A percentile compares a stretch with the other conserved stretches of the same genome.
Evolutionary conservation across 2,113 vertebrate genomes (phyloP).

Genomic region (Chrysochloris asiatica): DNA sequence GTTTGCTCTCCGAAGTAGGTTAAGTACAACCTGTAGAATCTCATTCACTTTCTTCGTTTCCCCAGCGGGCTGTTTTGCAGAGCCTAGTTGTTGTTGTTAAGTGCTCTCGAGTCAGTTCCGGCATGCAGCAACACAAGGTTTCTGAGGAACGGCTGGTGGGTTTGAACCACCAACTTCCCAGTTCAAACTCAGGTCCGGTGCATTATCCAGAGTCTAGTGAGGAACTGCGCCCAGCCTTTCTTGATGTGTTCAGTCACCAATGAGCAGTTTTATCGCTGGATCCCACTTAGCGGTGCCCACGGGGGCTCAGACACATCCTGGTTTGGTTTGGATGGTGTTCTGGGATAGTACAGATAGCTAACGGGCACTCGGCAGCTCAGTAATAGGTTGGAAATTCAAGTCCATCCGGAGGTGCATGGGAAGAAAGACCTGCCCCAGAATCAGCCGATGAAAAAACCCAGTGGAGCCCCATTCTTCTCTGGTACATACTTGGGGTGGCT

Average conservation of each 20-base stretch:
- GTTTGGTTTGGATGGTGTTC: neutral
- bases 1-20: neutral
- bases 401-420: neutral
- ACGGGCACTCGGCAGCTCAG: neutral
- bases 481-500: no score
- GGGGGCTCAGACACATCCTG: neutral
- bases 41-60: slow-evolving; percentile 42
- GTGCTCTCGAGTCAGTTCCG: no score
- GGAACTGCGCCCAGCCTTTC: neutral
- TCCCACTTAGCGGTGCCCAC: neutral
- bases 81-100: no score
- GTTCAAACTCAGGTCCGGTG: no score
- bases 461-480: no score
- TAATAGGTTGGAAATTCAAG: neutral
- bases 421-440: no score
- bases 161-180: no score
- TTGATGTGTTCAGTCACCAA: neutral
- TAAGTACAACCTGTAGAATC: neutral
- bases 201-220: no score
- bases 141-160: no score
- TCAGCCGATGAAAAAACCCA: no score
- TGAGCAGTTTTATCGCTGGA: neutral
- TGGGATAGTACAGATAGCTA: neutral
- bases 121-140: no score
- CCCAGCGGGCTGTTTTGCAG: slow-evolving; percentile 6